These are phyloP conservation scores for Drosophila siamana DNA, from an alignment of 2,888 invertebrate species.

Conservation along the genomic window DNA sequence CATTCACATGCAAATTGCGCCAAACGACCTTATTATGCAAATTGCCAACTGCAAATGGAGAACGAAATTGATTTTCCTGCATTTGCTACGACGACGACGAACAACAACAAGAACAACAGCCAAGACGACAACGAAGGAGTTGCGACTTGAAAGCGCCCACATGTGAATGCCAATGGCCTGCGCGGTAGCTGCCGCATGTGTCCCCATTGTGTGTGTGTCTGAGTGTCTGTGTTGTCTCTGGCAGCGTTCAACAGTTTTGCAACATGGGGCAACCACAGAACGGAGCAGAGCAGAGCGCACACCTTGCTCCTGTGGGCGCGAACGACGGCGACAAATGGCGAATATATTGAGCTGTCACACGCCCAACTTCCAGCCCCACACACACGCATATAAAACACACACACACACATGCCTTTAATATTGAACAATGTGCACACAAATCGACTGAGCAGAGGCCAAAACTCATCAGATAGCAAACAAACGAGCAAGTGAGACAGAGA, in stretches of 20 bases:
- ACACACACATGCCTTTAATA: conserved; percentile 35
- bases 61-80: conserved; percentile 85
- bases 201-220: no score
- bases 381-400: not conserved
- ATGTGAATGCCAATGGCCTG: conserved; percentile 39
- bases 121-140: conserved; percentile 30
- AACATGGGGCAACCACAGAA: conserved; percentile 62
- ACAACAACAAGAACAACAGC: conserved; percentile 48
- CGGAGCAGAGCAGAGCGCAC: conserved; percentile 29
- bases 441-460: conserved; percentile 47
- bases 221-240: conserved; percentile 42
- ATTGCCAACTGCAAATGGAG: conserved; percentile 85
- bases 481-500: not conserved
- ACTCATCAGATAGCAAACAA: conserved; percentile 41
- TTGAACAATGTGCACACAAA: conserved; percentile 73
- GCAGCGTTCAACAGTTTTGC: conserved; percentile 78
- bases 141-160: conserved; percentile 52
- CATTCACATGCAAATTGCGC: conserved; percentile 85
- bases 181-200: no score
- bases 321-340: conserved; percentile 76
- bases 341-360: conserved; percentile 79
- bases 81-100: conserved; percentile 60
- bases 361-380: conserved; percentile 48
- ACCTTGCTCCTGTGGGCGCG: conserved; percentile 51
- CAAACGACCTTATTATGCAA: conserved; percentile 86